Evolutionary conservation across 2,888 invertebrate species (phyloP).

Genomic region (Trachelus troglodyta): DNA sequence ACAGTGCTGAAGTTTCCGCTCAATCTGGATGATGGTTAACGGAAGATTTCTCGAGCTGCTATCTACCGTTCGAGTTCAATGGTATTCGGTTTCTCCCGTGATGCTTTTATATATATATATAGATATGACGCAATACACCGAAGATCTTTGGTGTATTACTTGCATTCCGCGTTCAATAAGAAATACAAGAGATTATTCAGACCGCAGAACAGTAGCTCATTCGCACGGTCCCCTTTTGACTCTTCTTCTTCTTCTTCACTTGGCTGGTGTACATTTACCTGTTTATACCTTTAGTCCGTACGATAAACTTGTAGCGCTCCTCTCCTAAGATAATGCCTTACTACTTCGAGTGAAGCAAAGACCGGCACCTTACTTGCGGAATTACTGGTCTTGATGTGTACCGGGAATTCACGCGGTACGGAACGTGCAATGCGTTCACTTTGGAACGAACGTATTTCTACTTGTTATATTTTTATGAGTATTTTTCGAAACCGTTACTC

Average conservation of each 20-base stretch:
- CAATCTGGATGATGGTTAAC: slow-evolving; percentile 48
- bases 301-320: slow-evolving; percentile 42
- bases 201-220: slow-evolving; percentile 60
- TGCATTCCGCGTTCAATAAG: slow-evolving; percentile 52
- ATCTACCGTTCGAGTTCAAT: slow-evolving; percentile 41
- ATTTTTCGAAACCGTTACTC: not conserved
- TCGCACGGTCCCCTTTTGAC: slow-evolving; percentile 46
- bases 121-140: not conserved
- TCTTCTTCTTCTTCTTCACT: slow-evolving; percentile 23
- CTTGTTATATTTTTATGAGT: not conserved
- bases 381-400: slow-evolving; percentile 42
- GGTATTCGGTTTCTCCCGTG: slow-evolving; percentile 45
- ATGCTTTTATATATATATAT: not conserved
- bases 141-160: slow-evolving; percentile 14
- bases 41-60: slow-evolving; percentile 43
- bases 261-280: not conserved
- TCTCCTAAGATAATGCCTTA: slow-evolving; percentile 33
- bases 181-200: slow-evolving; percentile 39
- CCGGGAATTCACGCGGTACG: slow-evolving; percentile 28
- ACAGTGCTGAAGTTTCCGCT: slow-evolving; percentile 8
- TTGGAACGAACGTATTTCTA: not conserved
- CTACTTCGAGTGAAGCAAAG: slow-evolving; percentile 41
- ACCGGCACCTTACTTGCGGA: slow-evolving; percentile 19
- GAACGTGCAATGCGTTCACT: not conserved
- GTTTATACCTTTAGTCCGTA: slow-evolving; percentile 30